These are phyloP conservation scores for Carlito syrichta DNA, from an alignment of 2,113 vertebrate genomes.

Conservation along the genomic window DNA sequence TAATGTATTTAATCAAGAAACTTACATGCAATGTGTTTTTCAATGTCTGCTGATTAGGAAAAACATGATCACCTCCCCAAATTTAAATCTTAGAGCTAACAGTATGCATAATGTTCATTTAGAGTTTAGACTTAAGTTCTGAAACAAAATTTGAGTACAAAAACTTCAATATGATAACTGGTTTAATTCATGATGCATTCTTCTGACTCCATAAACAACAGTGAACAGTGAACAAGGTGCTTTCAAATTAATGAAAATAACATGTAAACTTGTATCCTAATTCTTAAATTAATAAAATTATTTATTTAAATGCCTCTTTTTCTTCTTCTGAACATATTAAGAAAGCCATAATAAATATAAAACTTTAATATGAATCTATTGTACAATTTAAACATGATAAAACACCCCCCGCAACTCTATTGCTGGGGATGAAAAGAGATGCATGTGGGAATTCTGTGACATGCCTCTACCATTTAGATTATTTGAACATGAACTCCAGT, in stretches of 20 bases:
- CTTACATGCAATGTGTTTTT: slow-evolving; percentile 66
- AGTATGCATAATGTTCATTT: slow-evolving; percentile 31
- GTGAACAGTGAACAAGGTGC: not conserved
- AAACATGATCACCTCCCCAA: slow-evolving; percentile 61
- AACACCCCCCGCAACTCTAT: not conserved
- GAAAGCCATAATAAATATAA: not conserved
- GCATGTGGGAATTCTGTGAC: not conserved
- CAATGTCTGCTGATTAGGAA: slow-evolving; percentile 68
- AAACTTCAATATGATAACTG: not conserved
- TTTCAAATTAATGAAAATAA: not conserved
- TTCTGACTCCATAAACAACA: not conserved
- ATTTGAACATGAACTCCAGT: not conserved
- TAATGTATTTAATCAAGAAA: slow-evolving; percentile 78
- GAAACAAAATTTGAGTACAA: slow-evolving; percentile 34
- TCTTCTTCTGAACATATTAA: not conserved
- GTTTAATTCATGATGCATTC: slow-evolving; percentile 1
- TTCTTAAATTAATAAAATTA: not conserved
- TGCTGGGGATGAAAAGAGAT: not conserved
- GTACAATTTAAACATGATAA: no score
- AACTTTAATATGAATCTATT: not conserved
- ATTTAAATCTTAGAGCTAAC: slow-evolving; percentile 55
- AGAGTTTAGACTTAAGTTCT: slow-evolving; percentile 32
- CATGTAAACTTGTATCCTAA: not conserved
- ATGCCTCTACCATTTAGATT: not conserved
- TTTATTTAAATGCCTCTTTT: not conserved